These are phyloP conservation scores for Porites lutea DNA, from an alignment of 64 coral and sea anemone species.

Conservation along the genomic window DNA sequence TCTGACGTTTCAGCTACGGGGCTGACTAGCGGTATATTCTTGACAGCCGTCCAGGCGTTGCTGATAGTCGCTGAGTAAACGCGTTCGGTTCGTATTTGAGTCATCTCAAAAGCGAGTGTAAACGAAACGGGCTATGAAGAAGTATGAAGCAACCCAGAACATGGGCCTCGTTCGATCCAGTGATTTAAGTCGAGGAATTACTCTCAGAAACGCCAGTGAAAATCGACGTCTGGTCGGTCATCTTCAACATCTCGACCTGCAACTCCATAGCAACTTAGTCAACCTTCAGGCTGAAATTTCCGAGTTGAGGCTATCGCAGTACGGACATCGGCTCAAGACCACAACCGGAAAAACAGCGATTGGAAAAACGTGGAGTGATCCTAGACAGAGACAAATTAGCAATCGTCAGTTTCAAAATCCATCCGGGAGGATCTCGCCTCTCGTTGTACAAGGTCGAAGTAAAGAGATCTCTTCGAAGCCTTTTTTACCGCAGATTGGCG, in stretches of 20 bases:
- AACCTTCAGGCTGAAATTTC: constrained; percentile 82
- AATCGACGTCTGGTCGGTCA: constrained; percentile 72
- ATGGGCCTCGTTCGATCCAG: constrained; percentile 51
- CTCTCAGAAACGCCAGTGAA: constrained; percentile 76
- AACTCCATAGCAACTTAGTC: constrained; percentile 74
- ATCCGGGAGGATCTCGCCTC: neutral
- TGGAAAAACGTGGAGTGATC: neutral
- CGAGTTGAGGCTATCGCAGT: constrained; percentile 68
- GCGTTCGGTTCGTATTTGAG: too few relatives aligned
- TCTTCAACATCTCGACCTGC: constrained; percentile 72
- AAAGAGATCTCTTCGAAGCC: constrained; percentile 19
- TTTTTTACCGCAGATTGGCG: constrained; percentile 55
- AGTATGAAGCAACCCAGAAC: constrained; percentile 42
- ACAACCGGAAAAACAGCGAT: neutral
- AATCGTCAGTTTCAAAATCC: neutral
- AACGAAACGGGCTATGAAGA: constrained; percentile 51
- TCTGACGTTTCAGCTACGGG: neutral
- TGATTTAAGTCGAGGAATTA: constrained; percentile 78
- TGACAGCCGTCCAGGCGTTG: too few relatives aligned
- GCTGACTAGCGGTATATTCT: too few relatives aligned
- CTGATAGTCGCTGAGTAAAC: too few relatives aligned
- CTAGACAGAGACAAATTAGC: neutral
- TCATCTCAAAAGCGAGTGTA: too few relatives aligned
- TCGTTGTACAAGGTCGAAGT: neutral
- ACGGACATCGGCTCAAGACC: neutral